A percentile compares a stretch with the other conserved stretches of the same genome.
These are phyloP conservation scores for Lutraria lutraria DNA, from an alignment of 2,888 invertebrate genomes.

Conservation along the genomic window DNA sequence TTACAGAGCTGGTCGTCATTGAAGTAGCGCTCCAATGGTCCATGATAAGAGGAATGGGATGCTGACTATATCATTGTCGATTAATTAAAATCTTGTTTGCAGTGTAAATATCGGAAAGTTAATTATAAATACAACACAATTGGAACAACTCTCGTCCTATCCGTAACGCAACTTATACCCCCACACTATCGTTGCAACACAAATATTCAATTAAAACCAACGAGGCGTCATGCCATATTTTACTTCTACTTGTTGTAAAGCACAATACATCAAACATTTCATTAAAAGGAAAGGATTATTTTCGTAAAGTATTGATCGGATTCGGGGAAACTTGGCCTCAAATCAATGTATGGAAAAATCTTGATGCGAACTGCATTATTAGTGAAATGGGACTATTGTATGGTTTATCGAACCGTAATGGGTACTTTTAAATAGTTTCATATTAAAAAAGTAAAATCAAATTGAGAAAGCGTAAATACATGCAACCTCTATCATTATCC, in stretches of 20 bases:
- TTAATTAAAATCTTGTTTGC: background rate
- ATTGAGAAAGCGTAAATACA: background rate
- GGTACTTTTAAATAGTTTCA: background rate
- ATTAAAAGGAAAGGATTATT: background rate
- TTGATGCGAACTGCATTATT: background rate
- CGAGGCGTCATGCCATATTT: slow-evolving; percentile 14
- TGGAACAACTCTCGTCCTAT: background rate
- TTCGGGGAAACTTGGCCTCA: background rate
- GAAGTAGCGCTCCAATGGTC: background rate
- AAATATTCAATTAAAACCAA: slow-evolving; percentile 14
- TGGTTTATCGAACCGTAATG: background rate
- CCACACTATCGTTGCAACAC: background rate
- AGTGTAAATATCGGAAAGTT: background rate
- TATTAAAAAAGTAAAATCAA: background rate
- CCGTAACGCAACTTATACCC: background rate
- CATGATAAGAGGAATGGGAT: background rate
- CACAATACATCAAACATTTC: background rate
- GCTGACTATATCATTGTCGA: background rate
- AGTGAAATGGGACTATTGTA: background rate
- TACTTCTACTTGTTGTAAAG: background rate
- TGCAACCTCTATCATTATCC: background rate
- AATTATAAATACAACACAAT: background rate
- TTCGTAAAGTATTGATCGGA: background rate
- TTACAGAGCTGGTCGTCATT: background rate
- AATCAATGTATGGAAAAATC: background rate